Conservation (phyloP, 1,140 invertebrate genomes). For the Branchinecta lindahli region DNA sequence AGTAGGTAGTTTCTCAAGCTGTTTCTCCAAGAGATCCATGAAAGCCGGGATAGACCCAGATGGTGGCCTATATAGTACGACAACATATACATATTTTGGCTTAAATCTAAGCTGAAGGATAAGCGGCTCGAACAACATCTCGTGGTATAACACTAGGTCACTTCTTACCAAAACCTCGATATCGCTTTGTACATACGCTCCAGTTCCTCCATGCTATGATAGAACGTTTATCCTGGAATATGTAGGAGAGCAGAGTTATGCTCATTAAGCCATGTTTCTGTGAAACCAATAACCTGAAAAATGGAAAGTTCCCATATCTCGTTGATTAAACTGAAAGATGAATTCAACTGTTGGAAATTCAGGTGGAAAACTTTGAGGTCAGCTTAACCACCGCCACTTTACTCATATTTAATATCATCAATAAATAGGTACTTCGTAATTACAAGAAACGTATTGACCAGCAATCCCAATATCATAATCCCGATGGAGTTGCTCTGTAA, state of each 20-base stretch:
- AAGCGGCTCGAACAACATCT: slow-evolving; percentile 8
- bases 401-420: neutral
- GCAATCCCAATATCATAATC: slow-evolving; percentile 8
- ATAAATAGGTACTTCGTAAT: slow-evolving; percentile 6
- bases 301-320: slow-evolving; percentile 5
- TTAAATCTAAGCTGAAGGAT: slow-evolving; percentile 8
- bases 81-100: slow-evolving; percentile 6
- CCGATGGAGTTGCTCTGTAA: too few species aligned
- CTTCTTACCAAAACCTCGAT: slow-evolving; percentile 5
- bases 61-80: slow-evolving; percentile 8
- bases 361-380: slow-evolving; percentile 5
- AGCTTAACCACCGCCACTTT: neutral
- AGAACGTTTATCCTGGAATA: slow-evolving; percentile 5
- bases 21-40: slow-evolving; percentile 1
- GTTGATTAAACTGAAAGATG: slow-evolving; percentile 1
- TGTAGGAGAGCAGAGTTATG: slow-evolving; percentile 5
- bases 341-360: neutral
- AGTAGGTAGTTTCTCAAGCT: slow-evolving; percentile 1
- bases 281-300: slow-evolving; percentile 8
- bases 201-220: slow-evolving; percentile 4
- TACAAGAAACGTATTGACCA: slow-evolving; percentile 8
- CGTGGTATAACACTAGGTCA: slow-evolving; percentile 3
- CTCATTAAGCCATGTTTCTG: slow-evolving; percentile 1
- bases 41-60: slow-evolving; percentile 4
- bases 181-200: slow-evolving; percentile 4